Percentiles rank a stretch among this genome's conserved stretches.
These are phyloP conservation scores for Gymnothorax reevesii DNA, from an alignment of 2,797 vertebrate species.

Conservation along the genomic window DNA sequence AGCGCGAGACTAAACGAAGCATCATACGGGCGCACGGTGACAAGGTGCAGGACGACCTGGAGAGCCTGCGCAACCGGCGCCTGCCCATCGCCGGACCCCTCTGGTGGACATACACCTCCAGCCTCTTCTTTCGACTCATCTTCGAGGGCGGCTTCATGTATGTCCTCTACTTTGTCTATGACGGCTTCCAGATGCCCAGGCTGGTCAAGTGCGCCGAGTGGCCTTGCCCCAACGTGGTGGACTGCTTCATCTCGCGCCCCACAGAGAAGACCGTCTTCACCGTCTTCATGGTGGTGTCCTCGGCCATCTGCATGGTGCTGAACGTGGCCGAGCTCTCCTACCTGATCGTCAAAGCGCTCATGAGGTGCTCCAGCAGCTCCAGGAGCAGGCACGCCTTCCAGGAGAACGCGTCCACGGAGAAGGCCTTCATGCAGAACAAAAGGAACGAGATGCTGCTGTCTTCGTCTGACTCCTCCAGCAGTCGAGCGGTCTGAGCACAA, in stretches of 20 bases:
- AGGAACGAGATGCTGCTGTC: constrained; percentile 24
- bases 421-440: constrained; percentile 24
- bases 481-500: neutral
- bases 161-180: constrained; percentile 66
- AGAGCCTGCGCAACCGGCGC: constrained; percentile 57
- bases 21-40: constrained; percentile 58
- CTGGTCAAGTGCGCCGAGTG: constrained; percentile 70
- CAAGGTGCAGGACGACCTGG: constrained; percentile 57
- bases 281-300: constrained; percentile 71
- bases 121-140: constrained; percentile 66
- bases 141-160: constrained; percentile 74
- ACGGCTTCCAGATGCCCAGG: constrained; percentile 69
- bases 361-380: constrained; percentile 38
- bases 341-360: constrained; percentile 65
- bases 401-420: neutral
- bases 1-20: constrained; percentile 58
- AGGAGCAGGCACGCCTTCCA: neutral
- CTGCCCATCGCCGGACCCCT: constrained; percentile 62
- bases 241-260: constrained; percentile 73
- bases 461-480: constrained; percentile 4
- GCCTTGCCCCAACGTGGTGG: constrained; percentile 74
- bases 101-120: constrained; percentile 72
- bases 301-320: constrained; percentile 69
- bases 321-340: constrained; percentile 72
- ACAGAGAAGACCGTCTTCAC: constrained; percentile 76